Evolutionary conservation across 1,140 invertebrate genomes (phyloP).

Genomic region (Aphelenchoides fujianensis): DNA sequence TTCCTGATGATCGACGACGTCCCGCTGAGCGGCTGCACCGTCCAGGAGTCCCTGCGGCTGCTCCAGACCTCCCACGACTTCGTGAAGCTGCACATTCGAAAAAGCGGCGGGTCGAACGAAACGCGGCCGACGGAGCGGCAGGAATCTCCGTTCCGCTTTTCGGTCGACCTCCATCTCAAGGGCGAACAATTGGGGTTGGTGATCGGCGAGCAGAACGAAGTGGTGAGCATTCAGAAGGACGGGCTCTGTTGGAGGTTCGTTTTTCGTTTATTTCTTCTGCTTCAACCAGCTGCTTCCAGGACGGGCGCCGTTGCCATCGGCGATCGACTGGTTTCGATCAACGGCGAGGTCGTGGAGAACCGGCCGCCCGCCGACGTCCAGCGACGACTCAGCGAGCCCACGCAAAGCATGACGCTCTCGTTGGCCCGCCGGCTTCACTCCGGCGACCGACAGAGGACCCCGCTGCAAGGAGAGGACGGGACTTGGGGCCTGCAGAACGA

Average conservation of each 20-base stretch:
- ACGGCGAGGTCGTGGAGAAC: background rate
- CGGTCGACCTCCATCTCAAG: background rate
- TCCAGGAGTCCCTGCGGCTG: conserved; percentile 15
- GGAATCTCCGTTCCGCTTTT: background rate
- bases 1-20: conserved; percentile 15
- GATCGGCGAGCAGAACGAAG: background rate
- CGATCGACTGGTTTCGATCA: conserved; percentile 8
- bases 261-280: background rate
- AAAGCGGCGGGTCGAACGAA: background rate
- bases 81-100: conserved; percentile 7
- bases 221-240: conserved; percentile 4
- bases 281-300: conserved; percentile 1
- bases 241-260: background rate
- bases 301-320: background rate
- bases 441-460: background rate
- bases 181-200: background rate
- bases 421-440: conserved; percentile 3
- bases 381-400: background rate
- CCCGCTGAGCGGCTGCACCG: conserved; percentile 12
- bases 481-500: no score
- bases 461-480: background rate
- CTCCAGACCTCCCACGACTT: conserved; percentile 9
- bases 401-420: background rate
- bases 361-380: background rate
- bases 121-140: background rate